Percentiles rank a stretch among this genome's conserved stretches.
Conservation (phyloP, 2,888 invertebrate species). For the Phlogophora meticulosa region DNA sequence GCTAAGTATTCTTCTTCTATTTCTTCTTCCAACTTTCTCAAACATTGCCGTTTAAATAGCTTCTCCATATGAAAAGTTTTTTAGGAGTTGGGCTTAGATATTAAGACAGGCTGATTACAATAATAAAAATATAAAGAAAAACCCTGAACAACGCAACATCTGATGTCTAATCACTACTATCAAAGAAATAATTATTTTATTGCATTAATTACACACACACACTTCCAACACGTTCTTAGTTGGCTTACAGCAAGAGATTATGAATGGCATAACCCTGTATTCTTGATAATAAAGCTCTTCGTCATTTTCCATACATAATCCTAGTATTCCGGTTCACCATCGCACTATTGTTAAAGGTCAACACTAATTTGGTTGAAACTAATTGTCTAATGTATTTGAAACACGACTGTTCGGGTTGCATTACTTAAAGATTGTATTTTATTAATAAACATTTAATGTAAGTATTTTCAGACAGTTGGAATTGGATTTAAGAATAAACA, state of each 20-base stretch:
- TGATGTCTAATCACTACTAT: not conserved
- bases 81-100: not conserved
- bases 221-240: too few species aligned
- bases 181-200: not conserved
- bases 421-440: too few species aligned
- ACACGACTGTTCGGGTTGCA: not conserved
- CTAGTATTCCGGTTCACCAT: not conserved
- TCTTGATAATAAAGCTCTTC: not conserved
- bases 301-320: not conserved
- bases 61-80: too few species aligned
- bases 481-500: not conserved
- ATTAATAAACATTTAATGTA: not conserved
- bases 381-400: slow-evolving; percentile 1
- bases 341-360: not conserved
- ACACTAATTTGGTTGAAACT: not conserved
- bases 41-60: too few species aligned
- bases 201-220: slow-evolving; percentile 2
- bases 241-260: not conserved
- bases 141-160: not conserved
- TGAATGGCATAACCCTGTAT: not conserved
- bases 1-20: not conserved
- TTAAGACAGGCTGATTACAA: not conserved
- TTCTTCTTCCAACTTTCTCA: not conserved
- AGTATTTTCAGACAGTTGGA: not conserved
- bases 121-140: not conserved